Base-by-base conservation (phyloP, 2,797 vertebrate species). In the Lates japonicus region DNA sequence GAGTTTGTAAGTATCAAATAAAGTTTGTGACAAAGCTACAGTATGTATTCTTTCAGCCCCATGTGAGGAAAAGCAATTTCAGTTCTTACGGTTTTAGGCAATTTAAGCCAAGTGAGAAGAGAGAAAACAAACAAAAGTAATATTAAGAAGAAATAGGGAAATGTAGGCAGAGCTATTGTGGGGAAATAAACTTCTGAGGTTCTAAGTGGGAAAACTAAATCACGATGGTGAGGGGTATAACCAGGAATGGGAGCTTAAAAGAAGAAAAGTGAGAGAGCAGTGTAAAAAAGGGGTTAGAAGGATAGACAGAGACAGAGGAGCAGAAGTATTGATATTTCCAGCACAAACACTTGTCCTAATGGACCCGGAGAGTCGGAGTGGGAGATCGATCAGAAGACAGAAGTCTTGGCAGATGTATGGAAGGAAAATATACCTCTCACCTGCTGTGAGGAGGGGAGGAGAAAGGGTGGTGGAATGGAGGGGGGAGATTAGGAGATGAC, bases 281-380 rank as follows among this genome's bases (percentile, higher is more conserved):
- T 55, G 61, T 76, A 78, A 80, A 49, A n/a, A 60, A 70, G 9
- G 69, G 78, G n/a, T n/a, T 29, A 37, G 12, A 11, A 4, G 57
- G 54, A 81, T 12, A 62, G 54, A 80, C 49, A 25, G 70, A 85
- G 67, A 80, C 20, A 60, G 76, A 78, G 68, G 66, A 81, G 51
- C 19, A 78, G 57, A 75, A 48, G 58, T 89, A 93, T 92, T 81
- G 90, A 91, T 92, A 87, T 92, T 90, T 91, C 83, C 76, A 88
- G 83, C 69, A 92, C 91, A 90, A 94, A 92, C 88, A 91, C 88
- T 90, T 68, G 29, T 88, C 79, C 83, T 92, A 92, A 93, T 92
- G 83, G 88, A 91, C 73, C 83, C n/a, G 7, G 79, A 82, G 87
- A 87, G 81, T 80, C 29, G 10, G 61, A 76, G 76, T 5, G 46